Evolutionary conservation across 2,797 vertebrate genomes (phyloP).

Genomic region (Hyperoplus lanceolatus): DNA sequence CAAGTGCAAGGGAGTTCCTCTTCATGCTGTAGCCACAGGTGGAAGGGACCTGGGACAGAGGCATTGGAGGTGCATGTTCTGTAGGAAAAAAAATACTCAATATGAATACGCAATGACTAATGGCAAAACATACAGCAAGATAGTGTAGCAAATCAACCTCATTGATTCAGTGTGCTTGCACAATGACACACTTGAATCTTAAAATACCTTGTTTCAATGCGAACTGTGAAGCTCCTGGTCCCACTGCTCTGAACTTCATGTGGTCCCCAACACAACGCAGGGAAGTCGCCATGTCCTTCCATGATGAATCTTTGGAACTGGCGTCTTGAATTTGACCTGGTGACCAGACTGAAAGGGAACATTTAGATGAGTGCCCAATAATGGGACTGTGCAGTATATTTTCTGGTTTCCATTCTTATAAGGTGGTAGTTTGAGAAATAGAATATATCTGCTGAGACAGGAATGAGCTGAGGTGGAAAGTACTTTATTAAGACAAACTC

Average conservation of each 20-base stretch:
- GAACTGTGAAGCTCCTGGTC: constrained; percentile 53
- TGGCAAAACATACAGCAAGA: not conserved
- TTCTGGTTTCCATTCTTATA: too few species aligned
- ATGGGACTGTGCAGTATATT: too few species aligned
- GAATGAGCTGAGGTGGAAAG: too few species aligned
- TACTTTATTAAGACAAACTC: too few species aligned
- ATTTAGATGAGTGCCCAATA: not conserved
- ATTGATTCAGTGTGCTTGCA: too few species aligned
- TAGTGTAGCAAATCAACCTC: fast-evolving
- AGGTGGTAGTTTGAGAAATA: too few species aligned
- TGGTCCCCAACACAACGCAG: constrained; percentile 67
- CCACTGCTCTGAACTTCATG: constrained; percentile 72
- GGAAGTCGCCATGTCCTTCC: constrained; percentile 50
- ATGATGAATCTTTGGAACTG: constrained; percentile 33
- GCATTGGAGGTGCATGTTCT: constrained; percentile 34
- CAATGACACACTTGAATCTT: too few species aligned
- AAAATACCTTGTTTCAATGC: constrained; percentile 66
- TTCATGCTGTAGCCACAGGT: constrained; percentile 73
- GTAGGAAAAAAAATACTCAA: not conserved
- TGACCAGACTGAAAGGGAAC: constrained; percentile 22
- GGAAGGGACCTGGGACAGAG: constrained; percentile 61
- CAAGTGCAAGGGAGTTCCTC: constrained; percentile 43
- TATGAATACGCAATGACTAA: not conserved
- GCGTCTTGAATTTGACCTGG: not conserved
- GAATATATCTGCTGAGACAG: too few species aligned